Conservation (phyloP, 2,113 vertebrate genomes). For the Thymallus thymallus region DNA sequence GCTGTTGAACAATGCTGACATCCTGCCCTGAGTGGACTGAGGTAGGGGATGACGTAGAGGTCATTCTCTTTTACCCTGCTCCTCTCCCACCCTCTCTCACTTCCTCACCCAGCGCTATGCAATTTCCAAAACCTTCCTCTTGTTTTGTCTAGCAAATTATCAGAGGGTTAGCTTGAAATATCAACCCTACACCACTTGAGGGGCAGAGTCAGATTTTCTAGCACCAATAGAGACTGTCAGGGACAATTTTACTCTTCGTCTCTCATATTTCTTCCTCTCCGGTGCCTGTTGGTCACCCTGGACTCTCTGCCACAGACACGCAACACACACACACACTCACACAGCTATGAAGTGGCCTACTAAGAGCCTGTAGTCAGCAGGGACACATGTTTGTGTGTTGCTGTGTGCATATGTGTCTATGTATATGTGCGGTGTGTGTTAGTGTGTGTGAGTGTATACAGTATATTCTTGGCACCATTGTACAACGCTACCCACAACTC, state of each 20-base stretch:
- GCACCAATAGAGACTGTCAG: slow-evolving; percentile 52
- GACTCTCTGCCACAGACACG: not conserved
- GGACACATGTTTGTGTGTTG: not conserved
- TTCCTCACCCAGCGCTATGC: slow-evolving; percentile 49
- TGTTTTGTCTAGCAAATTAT: slow-evolving; percentile 57
- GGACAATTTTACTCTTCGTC: slow-evolving; percentile 43
- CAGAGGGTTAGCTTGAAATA: slow-evolving; percentile 50
- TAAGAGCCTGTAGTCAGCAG: not conserved
- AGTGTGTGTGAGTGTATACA: slow-evolving; percentile 33
- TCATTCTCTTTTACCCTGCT: not conserved
- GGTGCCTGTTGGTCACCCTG: slow-evolving; percentile 39
- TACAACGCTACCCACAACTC: slow-evolving; percentile 30
- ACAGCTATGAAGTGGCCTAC: not conserved
- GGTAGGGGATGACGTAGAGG: not conserved
- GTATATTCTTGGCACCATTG: slow-evolving; percentile 30
- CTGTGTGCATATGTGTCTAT: slow-evolving; percentile 16
- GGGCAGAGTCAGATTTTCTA: slow-evolving; percentile 62
- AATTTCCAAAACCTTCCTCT: slow-evolving; percentile 39
- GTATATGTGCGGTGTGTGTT: slow-evolving; percentile 22
- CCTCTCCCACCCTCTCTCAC: not conserved
- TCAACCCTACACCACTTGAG: slow-evolving; percentile 46
- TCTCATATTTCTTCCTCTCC: slow-evolving; percentile 42
- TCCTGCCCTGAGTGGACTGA: not conserved
- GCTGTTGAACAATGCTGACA: not conserved
- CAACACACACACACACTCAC: slow-evolving; percentile 7